Conservation (phyloP, 2,113 vertebrate species). For the Crotalus viridis region DNA sequence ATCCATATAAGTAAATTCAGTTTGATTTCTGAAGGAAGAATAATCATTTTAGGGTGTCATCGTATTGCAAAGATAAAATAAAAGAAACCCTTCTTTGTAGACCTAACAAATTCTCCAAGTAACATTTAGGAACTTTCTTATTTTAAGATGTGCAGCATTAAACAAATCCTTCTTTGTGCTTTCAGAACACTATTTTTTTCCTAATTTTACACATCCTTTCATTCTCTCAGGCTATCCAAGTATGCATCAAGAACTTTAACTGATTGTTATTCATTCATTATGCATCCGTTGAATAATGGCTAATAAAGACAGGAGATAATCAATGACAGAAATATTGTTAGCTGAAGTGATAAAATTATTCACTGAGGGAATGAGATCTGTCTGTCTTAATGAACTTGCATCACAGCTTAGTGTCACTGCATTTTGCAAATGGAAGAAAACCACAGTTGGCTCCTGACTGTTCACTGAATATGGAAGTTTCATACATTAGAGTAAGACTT, state of each 20-base stretch:
- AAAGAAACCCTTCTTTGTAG: neutral
- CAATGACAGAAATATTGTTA: neutral
- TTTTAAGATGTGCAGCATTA: neutral
- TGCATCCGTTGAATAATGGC: neutral
- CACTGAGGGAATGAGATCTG: rapidly evolving
- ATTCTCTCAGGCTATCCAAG: neutral
- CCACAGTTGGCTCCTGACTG: rapidly evolving
- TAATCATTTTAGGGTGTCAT: neutral
- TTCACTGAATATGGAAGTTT: rapidly evolving
- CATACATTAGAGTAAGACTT: rapidly evolving
- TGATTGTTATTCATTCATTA: neutral
- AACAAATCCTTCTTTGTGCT: neutral
- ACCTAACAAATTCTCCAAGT: neutral
- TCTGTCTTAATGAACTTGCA: rapidly evolving
- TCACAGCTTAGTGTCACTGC: neutral
- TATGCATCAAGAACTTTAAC: neutral
- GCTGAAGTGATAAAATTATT: neutral
- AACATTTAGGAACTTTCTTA: neutral
- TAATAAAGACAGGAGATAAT: neutral
- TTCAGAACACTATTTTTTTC: neutral
- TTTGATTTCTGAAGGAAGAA: neutral
- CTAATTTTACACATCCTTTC: neutral
- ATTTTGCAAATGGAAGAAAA: neutral
- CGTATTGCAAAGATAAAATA: neutral
- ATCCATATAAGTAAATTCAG: neutral